Conservation (phyloP, 2,113 vertebrate genomes). For the Brachionichthys hirsutus region DNA sequence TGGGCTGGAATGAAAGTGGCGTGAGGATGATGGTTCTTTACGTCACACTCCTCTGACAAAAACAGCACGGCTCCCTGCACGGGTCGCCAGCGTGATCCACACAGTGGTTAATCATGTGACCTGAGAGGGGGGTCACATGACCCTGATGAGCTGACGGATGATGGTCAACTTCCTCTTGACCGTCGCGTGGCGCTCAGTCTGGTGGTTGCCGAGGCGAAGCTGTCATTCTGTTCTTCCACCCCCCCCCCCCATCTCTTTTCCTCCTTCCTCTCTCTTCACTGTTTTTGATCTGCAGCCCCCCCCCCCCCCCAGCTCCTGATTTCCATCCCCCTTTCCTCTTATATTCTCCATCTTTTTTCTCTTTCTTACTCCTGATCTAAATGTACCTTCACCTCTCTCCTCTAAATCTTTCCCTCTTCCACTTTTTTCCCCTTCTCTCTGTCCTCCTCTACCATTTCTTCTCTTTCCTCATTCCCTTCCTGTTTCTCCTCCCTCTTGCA, state of each 20-base stretch:
- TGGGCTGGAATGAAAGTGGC: too few relatives aligned
- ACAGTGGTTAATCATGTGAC: too few relatives aligned
- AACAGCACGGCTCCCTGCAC: too few relatives aligned
- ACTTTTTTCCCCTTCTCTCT: background rate
- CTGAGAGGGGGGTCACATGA: conserved; percentile 35
- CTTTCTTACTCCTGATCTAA: background rate
- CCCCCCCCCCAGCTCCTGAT: background rate
- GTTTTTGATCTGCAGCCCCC: too few relatives aligned
- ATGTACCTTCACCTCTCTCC: background rate
- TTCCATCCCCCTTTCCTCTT: background rate
- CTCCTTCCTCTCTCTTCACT: too few relatives aligned
- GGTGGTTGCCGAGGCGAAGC: too few relatives aligned
- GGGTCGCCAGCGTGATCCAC: too few relatives aligned
- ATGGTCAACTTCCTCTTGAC: conserved; percentile 32
- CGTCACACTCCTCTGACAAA: too few relatives aligned
- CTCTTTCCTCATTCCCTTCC: too few relatives aligned
- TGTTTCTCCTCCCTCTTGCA: background rate
- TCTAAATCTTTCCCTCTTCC: background rate
- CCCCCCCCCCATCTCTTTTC: background rate
- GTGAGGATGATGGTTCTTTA: too few relatives aligned
- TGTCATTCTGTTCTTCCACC: too few relatives aligned
- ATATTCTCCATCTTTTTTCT: background rate
- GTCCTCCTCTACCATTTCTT: background rate
- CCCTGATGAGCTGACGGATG: conserved; percentile 3
- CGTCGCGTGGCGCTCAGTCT: background rate